Evolutionary conservation across 2,888 invertebrate genomes (phyloP), one percentile per base, ranked within the genome.

Genomic region (Seladonia tumulorum): DNA sequence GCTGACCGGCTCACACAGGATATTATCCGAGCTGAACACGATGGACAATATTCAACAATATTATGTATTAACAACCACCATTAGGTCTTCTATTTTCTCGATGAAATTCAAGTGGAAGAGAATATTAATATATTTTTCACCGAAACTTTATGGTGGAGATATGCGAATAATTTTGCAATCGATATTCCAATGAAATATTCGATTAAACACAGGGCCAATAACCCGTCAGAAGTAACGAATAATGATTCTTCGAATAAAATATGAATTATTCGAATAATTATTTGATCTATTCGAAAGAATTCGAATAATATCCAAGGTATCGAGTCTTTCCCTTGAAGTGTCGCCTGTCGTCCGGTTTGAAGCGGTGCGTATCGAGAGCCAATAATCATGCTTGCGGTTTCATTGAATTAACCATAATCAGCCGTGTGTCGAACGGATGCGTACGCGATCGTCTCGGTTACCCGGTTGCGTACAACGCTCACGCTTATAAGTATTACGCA

Each of bases 381-480:
- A n/a, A 25, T 73, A 78, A 82, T 70, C 47, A 47, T 49, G 29
- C 73, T 68, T 39, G 53, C 35, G 8, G 7, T 25, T 18, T 66
- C 16, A 75, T 82, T 68, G 76, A 83, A 85, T 83, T 29, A 63
- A 63, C 29, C 14, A 29, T 63, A 63, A 25, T 63, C 63, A 29
- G 14, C 25, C 68, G 68, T 66, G 63, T 16, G 29, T 25, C 8
- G 60, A n/a, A 22, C 29, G 45, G 16, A 12, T 18, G 76, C 29
- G 66, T 68, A 35, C 66, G 8, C 66, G 66, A 63, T 25, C 29
- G 7, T 5, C 57, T 29, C 49, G 49, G 49, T 49, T 49, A 18
- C 49, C 49, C 7, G 18, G 49, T 49, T 49, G 49, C n/a, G 47
- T n/a, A 68, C 68, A 25, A 10, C 68, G n/a, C 68, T 42, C 22